Evolutionary conservation across 2,113 vertebrate genomes (phyloP), one percentile per base, ranked within the genome.

Genomic region (Otolemur garnettii): DNA sequence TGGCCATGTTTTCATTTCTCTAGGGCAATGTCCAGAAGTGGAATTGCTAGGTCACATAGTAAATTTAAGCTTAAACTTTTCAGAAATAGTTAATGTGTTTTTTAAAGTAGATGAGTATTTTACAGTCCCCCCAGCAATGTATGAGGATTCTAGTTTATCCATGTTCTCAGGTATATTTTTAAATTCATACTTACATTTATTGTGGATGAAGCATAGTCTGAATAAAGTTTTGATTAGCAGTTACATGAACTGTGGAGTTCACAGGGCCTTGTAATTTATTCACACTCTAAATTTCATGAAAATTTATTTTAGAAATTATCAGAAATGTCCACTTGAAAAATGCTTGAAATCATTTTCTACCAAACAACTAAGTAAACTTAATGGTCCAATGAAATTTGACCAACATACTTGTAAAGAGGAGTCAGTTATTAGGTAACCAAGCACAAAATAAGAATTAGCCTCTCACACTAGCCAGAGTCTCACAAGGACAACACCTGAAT

Each of bases 51-150:
- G 28, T 91, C 89, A 80, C 30, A 71, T 0, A 33, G 17, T 14
- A 94, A 91, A 80, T 92, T 72, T 87, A 62, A 57, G 33, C 38
- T 79, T 80, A 68, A 90, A 13, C 79, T 90, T 86, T 87, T 87
- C 72, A 93, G 66, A 88, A 97, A 87, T n/a, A 87, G 53, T 6
- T 90, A 59, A 50, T 68, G 5, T 81, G 4, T 86, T 68, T 78
- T 84, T 15, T 53, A 77, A 87, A 64, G 57, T 72, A 35, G n/a
- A 26, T 42, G 53, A 53, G 33, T 35, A 60, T 55, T 72, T 69
- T 75, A 78, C 66, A 85, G 57, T 68, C 35, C 71, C 26, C 82
- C 53, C 4, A 26, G 2, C 30, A 38, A 72, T 0, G 4, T 22
- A 69, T 33, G 59, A 57, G 18, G 19, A 1, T 42, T 38, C 38